Conservation (phyloP, 2,888 invertebrate species). For the Chamaedrilus cognettii region DNA sequence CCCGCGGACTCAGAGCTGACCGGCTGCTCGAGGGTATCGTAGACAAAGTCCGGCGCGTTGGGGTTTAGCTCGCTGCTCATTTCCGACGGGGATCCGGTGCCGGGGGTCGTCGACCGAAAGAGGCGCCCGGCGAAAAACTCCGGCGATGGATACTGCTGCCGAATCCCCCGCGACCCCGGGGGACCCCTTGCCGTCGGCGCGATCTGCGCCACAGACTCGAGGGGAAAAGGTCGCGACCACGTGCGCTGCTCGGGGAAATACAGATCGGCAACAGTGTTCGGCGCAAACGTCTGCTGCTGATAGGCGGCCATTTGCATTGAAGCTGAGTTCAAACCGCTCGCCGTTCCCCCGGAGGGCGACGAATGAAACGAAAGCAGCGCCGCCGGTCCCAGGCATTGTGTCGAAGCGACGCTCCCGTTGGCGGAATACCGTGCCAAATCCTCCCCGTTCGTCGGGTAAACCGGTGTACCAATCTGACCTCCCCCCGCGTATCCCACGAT, state of each 20-base stretch:
- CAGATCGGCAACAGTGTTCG: too few species aligned
- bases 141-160: not conserved
- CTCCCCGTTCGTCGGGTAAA: not conserved
- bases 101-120: too few species aligned
- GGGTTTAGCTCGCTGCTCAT: constrained; percentile 13
- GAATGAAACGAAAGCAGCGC: too few species aligned
- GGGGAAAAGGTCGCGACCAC: too few species aligned
- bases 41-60: constrained; percentile 18
- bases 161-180: not conserved
- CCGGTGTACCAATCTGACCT: too few species aligned
- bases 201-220: not conserved
- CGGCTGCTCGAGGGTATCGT: too few species aligned
- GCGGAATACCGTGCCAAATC: not conserved
- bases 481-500: too few species aligned
- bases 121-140: too few species aligned
- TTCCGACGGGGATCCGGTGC: not conserved
- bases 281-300: too few species aligned
- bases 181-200: not conserved
- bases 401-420: not conserved
- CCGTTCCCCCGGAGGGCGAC: not conserved
- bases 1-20: too few species aligned
- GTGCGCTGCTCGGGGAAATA: too few species aligned
- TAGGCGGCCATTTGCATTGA: too few species aligned
- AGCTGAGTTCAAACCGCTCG: not conserved
- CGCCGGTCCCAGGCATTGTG: not conserved